Conservation (phyloP, 2,888 invertebrate species). For the Phania funesta region DNA sequence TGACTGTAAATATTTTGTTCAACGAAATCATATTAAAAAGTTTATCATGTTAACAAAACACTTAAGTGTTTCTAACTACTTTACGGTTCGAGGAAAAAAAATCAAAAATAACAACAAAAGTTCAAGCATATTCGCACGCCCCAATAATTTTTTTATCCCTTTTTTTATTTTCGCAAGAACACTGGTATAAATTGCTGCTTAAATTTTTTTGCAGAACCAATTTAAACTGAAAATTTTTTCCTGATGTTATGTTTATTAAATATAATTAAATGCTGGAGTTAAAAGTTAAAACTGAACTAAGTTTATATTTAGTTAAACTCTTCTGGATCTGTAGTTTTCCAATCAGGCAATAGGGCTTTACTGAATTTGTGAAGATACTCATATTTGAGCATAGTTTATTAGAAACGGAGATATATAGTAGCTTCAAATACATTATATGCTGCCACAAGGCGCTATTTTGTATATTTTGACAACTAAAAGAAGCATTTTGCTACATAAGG, state of each 20-base stretch:
- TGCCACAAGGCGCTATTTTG: no score
- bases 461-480: no score
- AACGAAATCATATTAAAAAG: constrained; percentile 74
- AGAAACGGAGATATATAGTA: no score
- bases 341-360: no score
- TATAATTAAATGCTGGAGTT: constrained; percentile 20
- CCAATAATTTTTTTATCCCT: background rate
- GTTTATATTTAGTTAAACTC: background rate
- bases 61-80: constrained; percentile 33
- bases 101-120: background rate
- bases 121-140: background rate
- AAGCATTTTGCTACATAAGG: no score
- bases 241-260: background rate
- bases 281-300: constrained; percentile 15
- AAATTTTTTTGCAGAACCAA: background rate
- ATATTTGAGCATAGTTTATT: no score
- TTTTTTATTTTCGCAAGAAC: background rate
- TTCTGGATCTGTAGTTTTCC: no score
- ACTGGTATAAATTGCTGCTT: background rate
- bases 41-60: constrained; percentile 71
- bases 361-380: no score
- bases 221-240: background rate
- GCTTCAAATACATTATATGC: no score
- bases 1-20: constrained; percentile 17
- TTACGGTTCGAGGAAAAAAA: background rate